These are phyloP conservation scores for Lymantria dispar DNA, from an alignment of 2,888 invertebrate genomes.

Conservation along the genomic window DNA sequence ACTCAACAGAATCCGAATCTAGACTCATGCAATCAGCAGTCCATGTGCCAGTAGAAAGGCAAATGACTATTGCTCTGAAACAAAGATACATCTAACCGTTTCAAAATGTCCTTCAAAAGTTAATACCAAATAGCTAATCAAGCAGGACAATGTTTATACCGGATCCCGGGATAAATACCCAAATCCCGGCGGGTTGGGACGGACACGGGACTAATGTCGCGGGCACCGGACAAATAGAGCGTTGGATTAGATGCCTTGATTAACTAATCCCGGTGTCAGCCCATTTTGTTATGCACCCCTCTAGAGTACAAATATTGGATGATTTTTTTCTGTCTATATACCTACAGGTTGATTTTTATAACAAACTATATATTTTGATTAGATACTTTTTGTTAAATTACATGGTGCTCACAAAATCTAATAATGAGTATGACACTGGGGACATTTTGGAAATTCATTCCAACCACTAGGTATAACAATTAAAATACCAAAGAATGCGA, in stretches of 20 bases:
- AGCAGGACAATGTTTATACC: conserved; percentile 41
- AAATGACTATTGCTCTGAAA: background rate
- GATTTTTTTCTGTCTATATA: conserved; percentile 14
- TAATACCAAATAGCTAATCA: conserved; percentile 40
- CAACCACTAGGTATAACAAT: too few species aligned
- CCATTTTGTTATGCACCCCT: conserved; percentile 72
- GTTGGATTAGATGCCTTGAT: conserved; percentile 71
- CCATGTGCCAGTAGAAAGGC: too few species aligned
- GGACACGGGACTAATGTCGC: conserved; percentile 74
- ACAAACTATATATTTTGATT: background rate
- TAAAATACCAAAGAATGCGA: too few species aligned
- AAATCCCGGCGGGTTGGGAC: conserved; percentile 41
- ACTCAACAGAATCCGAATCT: too few species aligned
- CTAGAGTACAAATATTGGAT: conserved; percentile 40
- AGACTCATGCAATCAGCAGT: too few species aligned
- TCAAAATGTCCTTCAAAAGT: conserved; percentile 21
- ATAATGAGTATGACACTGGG: too few species aligned
- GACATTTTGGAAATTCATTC: too few species aligned
- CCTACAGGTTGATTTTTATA: background rate
- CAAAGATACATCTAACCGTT: background rate
- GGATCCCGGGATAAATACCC: conserved; percentile 43
- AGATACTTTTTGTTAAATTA: too few species aligned
- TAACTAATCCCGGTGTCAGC: conserved; percentile 66
- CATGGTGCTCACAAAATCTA: too few species aligned
- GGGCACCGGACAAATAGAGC: conserved; percentile 67